Base-by-base conservation (phyloP, 2,888 invertebrate species). In the Cordilura impudica region DNA sequence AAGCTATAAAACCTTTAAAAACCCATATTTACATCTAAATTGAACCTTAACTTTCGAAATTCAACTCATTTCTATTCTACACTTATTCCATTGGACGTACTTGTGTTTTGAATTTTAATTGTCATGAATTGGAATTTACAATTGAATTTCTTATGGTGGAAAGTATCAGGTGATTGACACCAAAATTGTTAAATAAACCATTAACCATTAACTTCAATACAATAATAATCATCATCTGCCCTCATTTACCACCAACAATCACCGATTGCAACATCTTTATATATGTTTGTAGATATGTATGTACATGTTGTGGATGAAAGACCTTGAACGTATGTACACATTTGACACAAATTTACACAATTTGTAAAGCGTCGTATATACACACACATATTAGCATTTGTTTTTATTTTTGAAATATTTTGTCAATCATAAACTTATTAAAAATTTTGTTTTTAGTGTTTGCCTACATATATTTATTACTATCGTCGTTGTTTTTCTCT, bases 31-130 rank as follows among this genome's bases (percentile, higher is more conserved):
- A n/a, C n/a, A n/a, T n/a, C n/a, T n/a, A n/a, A n/a, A 16, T 35
- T 5, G 70, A 74, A 71, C 49, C 54, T 73, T 65, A 58, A 65
- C 65, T 73, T 73, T 73, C 58, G 47, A 73, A 73, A 56, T 43
- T 47, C 23, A 18, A 45, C 10, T 3, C 21, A 14, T 51, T 51
- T 51, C 14, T 58, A 51, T 51, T 65, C 49, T 23, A 49, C 49
- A 31, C 35, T 21, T 45, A 45, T 18, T 16, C 35, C 12, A n/a
- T 14, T 23, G 45, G 8, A 51, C 5, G 23, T n/a, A 58, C n/a
- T n/a, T 73, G 65, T 56, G 65, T 19, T 26, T 18, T 65, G 72
- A 56, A 73, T 73, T 65, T 65, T 7, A 73, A 73, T 63, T 14
- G 7, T 10, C 8, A 21, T 23, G 2, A 26, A 26, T 14, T n/a